Percentiles rank a stretch among this genome's conserved stretches.
These are phyloP conservation scores for Trisateles emortualis DNA, from an alignment of 2,888 invertebrate species.

Conservation along the genomic window DNA sequence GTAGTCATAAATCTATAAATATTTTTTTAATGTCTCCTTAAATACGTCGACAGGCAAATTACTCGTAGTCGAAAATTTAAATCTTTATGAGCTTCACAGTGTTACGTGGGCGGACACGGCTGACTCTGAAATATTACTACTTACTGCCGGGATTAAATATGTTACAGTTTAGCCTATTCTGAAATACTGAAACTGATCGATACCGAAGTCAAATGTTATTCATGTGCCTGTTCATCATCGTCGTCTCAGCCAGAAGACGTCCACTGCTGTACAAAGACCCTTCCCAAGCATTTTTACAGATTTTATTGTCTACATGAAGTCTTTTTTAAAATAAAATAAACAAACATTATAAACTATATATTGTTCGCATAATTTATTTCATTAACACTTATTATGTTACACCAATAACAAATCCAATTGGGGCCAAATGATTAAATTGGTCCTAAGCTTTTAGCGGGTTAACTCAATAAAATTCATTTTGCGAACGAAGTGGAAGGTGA, in stretches of 20 bases:
- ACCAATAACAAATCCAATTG: constrained; percentile 51
- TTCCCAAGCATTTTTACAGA: background rate
- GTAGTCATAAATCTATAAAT: constrained; percentile 30
- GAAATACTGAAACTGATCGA: background rate
- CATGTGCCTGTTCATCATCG: too few relatives aligned
- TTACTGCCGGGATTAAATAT: constrained; percentile 3
- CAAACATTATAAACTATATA: background rate
- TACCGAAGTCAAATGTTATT: too few relatives aligned
- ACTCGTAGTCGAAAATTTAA: background rate
- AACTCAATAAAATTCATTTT: constrained; percentile 73
- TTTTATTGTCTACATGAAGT: background rate
- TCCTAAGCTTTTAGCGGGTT: constrained; percentile 63
- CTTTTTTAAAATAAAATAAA: too few relatives aligned
- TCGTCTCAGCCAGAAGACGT: too few relatives aligned
- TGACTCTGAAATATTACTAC: background rate
- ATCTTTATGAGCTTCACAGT: constrained; percentile 2
- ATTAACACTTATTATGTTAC: constrained; percentile 14
- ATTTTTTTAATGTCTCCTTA: constrained; percentile 14
- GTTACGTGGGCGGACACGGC: constrained; percentile 5
- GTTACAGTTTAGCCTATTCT: background rate
- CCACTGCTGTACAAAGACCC: too few relatives aligned
- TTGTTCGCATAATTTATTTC: background rate
- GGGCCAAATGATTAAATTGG: constrained; percentile 64
- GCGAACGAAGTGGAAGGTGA: constrained; percentile 59
- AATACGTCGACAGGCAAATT: constrained; percentile 27